phyloP scores from a whole-genome alignment of 2,797 vertebrate genomes.

The Anguilla pacifica region DNA sequence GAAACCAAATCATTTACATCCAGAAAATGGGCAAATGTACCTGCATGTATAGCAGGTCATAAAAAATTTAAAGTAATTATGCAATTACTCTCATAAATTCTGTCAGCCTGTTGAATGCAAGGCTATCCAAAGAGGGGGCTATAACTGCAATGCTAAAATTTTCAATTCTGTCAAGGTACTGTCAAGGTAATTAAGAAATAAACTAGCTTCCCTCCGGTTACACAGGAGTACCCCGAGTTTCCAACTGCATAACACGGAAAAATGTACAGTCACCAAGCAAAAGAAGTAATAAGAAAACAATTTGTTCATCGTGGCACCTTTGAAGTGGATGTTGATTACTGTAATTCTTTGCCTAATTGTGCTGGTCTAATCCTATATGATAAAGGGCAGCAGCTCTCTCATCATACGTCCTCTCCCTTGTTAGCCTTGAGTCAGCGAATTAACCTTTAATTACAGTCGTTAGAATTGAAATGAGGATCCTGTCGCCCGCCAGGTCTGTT shows the following conservation, averaged over 20 bases:
- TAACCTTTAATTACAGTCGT: slow-evolving; percentile 94
- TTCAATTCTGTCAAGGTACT: not conserved
- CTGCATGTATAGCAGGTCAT: not conserved
- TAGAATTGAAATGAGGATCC: slow-evolving; percentile 88
- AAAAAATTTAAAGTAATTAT: not conserved
- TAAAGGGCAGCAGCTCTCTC: slow-evolving; percentile 88
- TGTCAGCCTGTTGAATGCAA: not conserved
- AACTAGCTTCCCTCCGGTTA: not conserved
- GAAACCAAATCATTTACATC: not conserved
- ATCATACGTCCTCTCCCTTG: slow-evolving; percentile 93
- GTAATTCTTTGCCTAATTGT: slow-evolving; percentile 84
- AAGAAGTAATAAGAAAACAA: not conserved
- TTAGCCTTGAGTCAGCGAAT: slow-evolving; percentile 96
- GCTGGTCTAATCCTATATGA: slow-evolving; percentile 90
- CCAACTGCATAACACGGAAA: not conserved
- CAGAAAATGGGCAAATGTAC: not conserved
- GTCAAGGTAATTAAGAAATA: not conserved
- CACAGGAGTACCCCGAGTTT: not conserved
- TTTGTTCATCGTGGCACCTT: not conserved
- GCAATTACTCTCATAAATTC: not conserved
- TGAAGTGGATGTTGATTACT: slow-evolving; percentile 74
- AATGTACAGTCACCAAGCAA: slow-evolving; percentile 12
- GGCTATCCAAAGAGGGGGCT: not conserved
- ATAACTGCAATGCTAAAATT: not conserved
- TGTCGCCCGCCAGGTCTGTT: slow-evolving; percentile 73